Base-by-base conservation (phyloP, 2,888 invertebrate species). In the Chironomus riparius region DNA sequence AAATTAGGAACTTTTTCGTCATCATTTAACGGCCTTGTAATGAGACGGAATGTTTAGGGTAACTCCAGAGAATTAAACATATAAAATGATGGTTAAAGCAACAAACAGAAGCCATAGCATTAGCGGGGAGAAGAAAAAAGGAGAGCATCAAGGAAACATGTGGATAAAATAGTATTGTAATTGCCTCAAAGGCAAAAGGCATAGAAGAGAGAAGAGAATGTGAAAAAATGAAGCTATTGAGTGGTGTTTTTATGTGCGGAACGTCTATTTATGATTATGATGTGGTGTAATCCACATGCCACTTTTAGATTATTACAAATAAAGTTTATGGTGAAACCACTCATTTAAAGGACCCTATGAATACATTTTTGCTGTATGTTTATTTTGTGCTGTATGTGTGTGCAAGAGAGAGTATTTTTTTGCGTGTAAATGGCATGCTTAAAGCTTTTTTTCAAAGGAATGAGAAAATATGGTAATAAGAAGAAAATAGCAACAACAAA, bases 191-290 rank as follows among this genome's bases (percentile, higher is more conserved):
- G 56, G 18, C 56, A 7, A 18, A 56, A 2, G 13, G 18, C 56
- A 56, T 56, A 56, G 18, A 56, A n/a, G 28, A 28, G 28, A 24
- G 28, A 5, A 28, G 28, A 38, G 38, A 38, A 38, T 38, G 38
- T 38, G 10, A 38, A 65, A 65, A 68, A 68, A 38, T 38, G 28
- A 12, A n/a, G 72, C 61, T 72, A 72, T 61, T 28, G 72, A 72
- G 72, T 72, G 72, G 24, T 24, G 24, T 56, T 50, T 50, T 71
- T 71, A 71, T 71, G 21, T 71, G 71, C 71, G 71, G 71, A 71
- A 71, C 56, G 71, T 71, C 72, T 72, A 72, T 72, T 72, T 72
- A 72, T 61, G 72, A 72, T 72, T 72, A 72, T 72, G 72, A 72
- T 72, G 72, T 72, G 72, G 72, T 72, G 62, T 72, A 62, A 72